Conservation (phyloP, 2,113 vertebrate species). For the Procavia capensis region DNA sequence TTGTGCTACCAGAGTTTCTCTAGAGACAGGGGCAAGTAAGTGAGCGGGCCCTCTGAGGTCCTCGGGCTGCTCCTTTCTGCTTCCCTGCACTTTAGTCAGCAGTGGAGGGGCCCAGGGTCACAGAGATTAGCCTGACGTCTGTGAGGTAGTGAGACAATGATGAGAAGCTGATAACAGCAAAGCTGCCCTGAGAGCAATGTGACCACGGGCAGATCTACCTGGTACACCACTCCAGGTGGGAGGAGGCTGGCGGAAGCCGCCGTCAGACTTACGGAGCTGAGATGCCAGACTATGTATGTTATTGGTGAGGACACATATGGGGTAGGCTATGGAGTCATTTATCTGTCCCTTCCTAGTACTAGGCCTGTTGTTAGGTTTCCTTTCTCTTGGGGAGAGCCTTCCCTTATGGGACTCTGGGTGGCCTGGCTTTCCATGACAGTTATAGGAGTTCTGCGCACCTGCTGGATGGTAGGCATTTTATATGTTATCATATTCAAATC, state of each 20-base stretch:
- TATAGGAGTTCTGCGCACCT: not conserved
- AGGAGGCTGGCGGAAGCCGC: not conserved
- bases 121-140: not conserved
- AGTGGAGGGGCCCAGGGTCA: not conserved
- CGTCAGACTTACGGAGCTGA: not conserved
- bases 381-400: not conserved
- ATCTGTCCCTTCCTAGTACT: not conserved
- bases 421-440: not conserved
- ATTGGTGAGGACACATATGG: not conserved
- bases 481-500: not conserved
- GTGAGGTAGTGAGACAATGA: not conserved
- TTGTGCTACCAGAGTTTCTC: too few species aligned
- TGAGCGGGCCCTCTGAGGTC: not conserved
- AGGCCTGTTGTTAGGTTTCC: not conserved
- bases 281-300: not conserved
- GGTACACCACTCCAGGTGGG: not conserved
- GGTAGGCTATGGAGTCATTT: not conserved
- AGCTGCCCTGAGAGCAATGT: not conserved
- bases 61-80: not conserved
- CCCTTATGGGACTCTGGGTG: not conserved
- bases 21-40: not conserved
- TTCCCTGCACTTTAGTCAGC: not conserved
- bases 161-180: fast-evolving
- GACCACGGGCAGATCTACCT: not conserved
- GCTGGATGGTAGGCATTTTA: not conserved